A percentile compares a stretch with the other conserved stretches of the same genome.
Conservation (phyloP, 2,888 invertebrate genomes). For the Eilema caniola region DNA sequence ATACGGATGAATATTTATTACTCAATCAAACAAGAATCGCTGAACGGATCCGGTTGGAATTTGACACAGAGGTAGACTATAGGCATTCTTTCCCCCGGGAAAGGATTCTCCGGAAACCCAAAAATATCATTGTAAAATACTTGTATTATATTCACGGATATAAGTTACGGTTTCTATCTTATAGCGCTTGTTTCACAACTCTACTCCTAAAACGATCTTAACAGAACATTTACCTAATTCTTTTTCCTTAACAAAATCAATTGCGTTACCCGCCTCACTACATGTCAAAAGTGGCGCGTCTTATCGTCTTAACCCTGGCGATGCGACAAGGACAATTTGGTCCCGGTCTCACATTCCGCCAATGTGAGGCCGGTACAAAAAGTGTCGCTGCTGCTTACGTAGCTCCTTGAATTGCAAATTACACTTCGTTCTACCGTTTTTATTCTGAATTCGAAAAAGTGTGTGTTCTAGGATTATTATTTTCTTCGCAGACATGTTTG, state of each 20-base stretch:
- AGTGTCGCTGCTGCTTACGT: slow-evolving; percentile 41
- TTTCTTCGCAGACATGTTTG: slow-evolving; percentile 2
- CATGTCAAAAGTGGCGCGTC: slow-evolving; percentile 46
- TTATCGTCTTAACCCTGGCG: slow-evolving; percentile 43
- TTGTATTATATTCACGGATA: too few relatives aligned
- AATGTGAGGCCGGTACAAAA: background rate
- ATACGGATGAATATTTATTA: too few relatives aligned
- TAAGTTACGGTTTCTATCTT: too few relatives aligned
- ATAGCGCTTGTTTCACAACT: background rate
- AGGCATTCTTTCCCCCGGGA: too few relatives aligned
- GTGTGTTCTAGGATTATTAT: slow-evolving; percentile 1
- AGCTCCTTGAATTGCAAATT: slow-evolving; percentile 75
- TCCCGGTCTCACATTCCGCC: slow-evolving; percentile 31
- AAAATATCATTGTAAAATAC: too few relatives aligned
- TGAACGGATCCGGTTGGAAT: too few relatives aligned
- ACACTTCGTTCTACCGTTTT: slow-evolving; percentile 52
- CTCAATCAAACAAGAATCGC: too few relatives aligned
- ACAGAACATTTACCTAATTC: slow-evolving; percentile 22
- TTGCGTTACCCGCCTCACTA: slow-evolving; percentile 45
- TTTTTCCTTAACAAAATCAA: slow-evolving; percentile 37
- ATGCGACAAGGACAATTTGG: slow-evolving; percentile 50
- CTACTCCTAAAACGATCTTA: background rate
- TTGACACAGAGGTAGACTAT: too few relatives aligned
- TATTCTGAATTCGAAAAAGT: slow-evolving; percentile 28
- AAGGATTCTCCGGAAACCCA: too few relatives aligned